Base-by-base conservation (phyloP, 92 coral and sea anemone species). In the Hydrozoanthus gracilis region DNA sequence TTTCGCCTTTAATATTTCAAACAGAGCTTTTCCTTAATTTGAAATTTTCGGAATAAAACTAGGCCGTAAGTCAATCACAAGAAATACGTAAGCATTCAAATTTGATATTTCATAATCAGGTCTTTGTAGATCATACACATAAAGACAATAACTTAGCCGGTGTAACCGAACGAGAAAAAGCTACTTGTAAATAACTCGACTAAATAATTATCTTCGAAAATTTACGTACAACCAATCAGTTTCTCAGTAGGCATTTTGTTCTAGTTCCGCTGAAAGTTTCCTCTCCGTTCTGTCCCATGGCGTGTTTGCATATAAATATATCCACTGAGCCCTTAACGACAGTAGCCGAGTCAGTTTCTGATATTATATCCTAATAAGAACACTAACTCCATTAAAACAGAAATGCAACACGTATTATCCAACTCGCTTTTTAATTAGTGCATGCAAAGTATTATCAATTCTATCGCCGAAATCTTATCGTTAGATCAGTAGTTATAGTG, bases 291-390 rank as follows among this genome's bases (percentile, higher is more conserved):
- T 68, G 73, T 68, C 14, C 8, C 13, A 12, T 5, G 12, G 50
- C 47, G 85, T 64, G 60, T 48, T 48, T 70, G 85, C 17, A 20
- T 64, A 54, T 68, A 47, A 64, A 62, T 8, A 64, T 66, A 15
- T n/a, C 48, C 64, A 47, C 47, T 66, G 46, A 49, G 71, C 73
- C 71, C 54, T 9, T 79, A 79, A 64, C 73, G 58, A 79, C 73
- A 7, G 39, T 27, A 27, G 39, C 39, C 39, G 39, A 27, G 12
- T 9, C 61, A 5, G 18, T 35, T 64, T 70, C 85, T 5, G 49
- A 47, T 80, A 80, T 54, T 54, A 51, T 17, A 51, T 47, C 58
- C 17, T 55, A 78, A 78, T 78, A 16, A 48, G 8, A 17, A 67
- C 13, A 65, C 27, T 9, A 17, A 17, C 10, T 65, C 67, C 14